A percentile compares a stretch with the other conserved stretches of the same genome.
phyloP scores from a whole-genome alignment of 2,113 vertebrate genomes.

The Clarias macrocephalus region DNA sequence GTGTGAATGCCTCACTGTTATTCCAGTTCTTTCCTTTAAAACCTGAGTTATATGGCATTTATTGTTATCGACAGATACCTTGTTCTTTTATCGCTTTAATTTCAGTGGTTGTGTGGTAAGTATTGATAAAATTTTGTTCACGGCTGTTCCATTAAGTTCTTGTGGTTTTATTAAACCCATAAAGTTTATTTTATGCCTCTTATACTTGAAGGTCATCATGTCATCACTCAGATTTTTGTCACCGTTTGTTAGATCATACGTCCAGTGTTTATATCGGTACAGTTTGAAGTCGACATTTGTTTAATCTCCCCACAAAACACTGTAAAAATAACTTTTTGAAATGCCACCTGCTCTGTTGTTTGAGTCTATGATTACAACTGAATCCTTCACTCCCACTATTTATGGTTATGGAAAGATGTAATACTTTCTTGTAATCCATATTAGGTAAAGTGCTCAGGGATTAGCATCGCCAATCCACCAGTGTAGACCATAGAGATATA shows the following conservation, averaged over 20 bases:
- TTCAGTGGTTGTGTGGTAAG: not conserved
- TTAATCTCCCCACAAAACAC: not conserved
- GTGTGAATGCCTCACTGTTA: not conserved
- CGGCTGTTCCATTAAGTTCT: not conserved
- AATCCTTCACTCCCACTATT: not conserved
- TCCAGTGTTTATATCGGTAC: not conserved
- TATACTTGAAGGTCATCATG: not conserved
- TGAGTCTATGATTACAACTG: not conserved
- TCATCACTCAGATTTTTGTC: not conserved
- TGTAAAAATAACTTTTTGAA: constrained; percentile 11
- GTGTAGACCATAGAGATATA: not conserved
- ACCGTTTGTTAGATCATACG: not conserved
- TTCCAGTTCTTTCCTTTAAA: too few species aligned
- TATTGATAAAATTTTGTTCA: not conserved
- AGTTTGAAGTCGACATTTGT: not conserved
- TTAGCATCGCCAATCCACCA: too few species aligned
- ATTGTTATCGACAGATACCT: too few species aligned
- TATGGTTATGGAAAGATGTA: constrained; percentile 23
- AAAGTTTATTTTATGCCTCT: not conserved
- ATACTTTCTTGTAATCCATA: constrained; percentile 28
- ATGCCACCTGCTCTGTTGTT: not conserved
- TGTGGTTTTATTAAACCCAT: not conserved
- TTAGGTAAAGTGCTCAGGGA: not conserved
- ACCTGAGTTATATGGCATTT: not conserved
- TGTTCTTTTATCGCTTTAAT: not conserved